Evolutionary conservation across 2,797 vertebrate genomes (phyloP).

Genomic region (Ctenochaetus hawaiiensis): DNA sequence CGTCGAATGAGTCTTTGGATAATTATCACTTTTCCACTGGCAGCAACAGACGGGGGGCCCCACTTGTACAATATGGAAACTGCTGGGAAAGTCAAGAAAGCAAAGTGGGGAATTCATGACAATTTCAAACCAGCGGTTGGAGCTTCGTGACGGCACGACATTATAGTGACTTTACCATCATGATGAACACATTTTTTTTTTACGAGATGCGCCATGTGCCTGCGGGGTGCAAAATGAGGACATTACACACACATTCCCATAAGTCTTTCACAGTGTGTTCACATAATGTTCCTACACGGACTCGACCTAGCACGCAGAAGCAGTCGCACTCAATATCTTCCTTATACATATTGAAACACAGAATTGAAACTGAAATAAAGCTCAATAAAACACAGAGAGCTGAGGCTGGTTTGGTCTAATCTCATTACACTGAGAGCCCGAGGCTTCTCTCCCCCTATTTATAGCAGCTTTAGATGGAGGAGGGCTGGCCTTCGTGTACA

Average conservation of each 20-base stretch:
- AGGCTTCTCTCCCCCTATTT: slow-evolving; percentile 81
- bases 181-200: slow-evolving; percentile 64
- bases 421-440: slow-evolving; percentile 82
- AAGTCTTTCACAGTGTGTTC: slow-evolving; percentile 60
- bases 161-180: slow-evolving; percentile 63
- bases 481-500: slow-evolving; percentile 50
- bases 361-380: slow-evolving; percentile 78
- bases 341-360: slow-evolving; percentile 69
- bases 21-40: slow-evolving; percentile 51
- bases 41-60: slow-evolving; percentile 25
- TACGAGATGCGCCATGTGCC: slow-evolving; percentile 62
- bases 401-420: slow-evolving; percentile 84
- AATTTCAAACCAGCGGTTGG: slow-evolving; percentile 32
- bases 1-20: not conserved
- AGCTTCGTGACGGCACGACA: slow-evolving; percentile 40
- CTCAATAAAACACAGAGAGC: slow-evolving; percentile 80
- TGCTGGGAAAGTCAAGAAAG: slow-evolving; percentile 39
- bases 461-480: slow-evolving; percentile 78
- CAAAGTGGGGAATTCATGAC: slow-evolving; percentile 30
- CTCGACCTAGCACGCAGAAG: slow-evolving; percentile 46
- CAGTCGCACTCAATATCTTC: slow-evolving; percentile 69
- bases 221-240: slow-evolving; percentile 64
- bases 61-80: slow-evolving; percentile 24
- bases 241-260: slow-evolving; percentile 57
- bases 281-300: slow-evolving; percentile 46